phyloP scores from a whole-genome alignment of 2,888 invertebrate species.

The Volucella inanis region DNA sequence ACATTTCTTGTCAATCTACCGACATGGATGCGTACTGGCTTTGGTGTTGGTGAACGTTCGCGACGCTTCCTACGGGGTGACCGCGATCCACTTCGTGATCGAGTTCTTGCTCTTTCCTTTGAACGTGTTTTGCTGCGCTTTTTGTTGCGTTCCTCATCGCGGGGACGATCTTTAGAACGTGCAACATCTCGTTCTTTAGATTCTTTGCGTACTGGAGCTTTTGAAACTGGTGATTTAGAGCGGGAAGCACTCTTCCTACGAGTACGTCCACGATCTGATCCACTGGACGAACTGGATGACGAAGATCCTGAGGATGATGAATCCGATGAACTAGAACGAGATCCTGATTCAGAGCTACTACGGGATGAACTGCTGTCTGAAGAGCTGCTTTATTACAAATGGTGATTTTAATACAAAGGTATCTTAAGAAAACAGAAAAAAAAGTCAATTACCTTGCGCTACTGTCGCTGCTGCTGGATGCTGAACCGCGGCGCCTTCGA shows the following conservation, averaged over 20 bases:
- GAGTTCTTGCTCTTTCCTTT: slow-evolving; percentile 79
- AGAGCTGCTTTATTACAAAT: slow-evolving; percentile 84
- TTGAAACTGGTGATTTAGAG: slow-evolving; percentile 75
- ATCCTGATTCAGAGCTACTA: slow-evolving; percentile 88
- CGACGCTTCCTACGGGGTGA: slow-evolving; percentile 88
- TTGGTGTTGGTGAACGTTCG: slow-evolving; percentile 94
- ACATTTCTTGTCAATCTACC: slow-evolving; percentile 96
- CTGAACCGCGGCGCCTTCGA: slow-evolving; percentile 85
- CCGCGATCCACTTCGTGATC: slow-evolving; percentile 91
- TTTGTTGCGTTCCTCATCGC: slow-evolving; percentile 76
- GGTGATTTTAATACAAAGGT: slow-evolving; percentile 1
- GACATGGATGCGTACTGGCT: slow-evolving; percentile 96
- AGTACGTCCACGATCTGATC: slow-evolving; percentile 86
- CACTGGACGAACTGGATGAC: slow-evolving; percentile 87
- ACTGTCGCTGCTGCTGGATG: slow-evolving; percentile 91
- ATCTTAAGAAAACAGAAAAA: neutral
- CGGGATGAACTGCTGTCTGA: slow-evolving; percentile 92
- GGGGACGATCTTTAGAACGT: slow-evolving; percentile 77
- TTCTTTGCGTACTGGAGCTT: slow-evolving; percentile 79
- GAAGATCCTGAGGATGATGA: slow-evolving; percentile 85
- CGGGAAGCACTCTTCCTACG: slow-evolving; percentile 84
- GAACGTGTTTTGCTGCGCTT: slow-evolving; percentile 76
- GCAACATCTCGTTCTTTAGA: slow-evolving; percentile 62
- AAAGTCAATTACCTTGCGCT: slow-evolving; percentile 86
- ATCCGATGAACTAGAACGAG: slow-evolving; percentile 89